Evolutionary conservation across 2,797 vertebrate genomes (phyloP), one percentile per base, ranked within the genome.

Genomic region (Takifugu rubripes): DNA sequence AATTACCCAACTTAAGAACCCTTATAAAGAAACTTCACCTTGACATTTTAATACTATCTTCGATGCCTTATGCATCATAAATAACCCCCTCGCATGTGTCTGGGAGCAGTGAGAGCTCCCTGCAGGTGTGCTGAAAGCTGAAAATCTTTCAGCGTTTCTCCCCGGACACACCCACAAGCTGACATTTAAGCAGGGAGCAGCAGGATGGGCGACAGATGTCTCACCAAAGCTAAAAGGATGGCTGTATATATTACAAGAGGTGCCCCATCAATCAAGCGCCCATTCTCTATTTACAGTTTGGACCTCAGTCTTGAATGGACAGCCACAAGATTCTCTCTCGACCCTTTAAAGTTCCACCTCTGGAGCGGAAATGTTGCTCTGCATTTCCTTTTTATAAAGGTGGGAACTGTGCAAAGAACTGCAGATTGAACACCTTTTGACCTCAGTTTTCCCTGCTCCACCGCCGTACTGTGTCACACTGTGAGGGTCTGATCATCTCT

Each of bases 161-260:
- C 54, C 4, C 33, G n/a, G 61, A 65, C 84, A 84, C 87, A 71
- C 86, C 88, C 79, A 68, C 81, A 63, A 77, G 51, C 83, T 82
- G 82, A 75, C 85, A 84, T 81, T 76, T 63, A 70, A 70, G 79
- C 6, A 75, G 74, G 61, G 59, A 66, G 70, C 67, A 79, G 70
- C 67, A 77, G 67, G 64, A 2, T 47, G 14, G 72, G 78, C 64
- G 65, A 91, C 77, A 86, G 88, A 90, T 80, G 80, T 75, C 77
- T 72, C 71, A 84, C 86, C 84, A 86, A 88, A 88, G 80, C 81
- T 83, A 87, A 88, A 76, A 77, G 66, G 67, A 82, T 14, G 68
- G 52, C 77, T 82, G 79, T 52, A 72, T 86, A 72, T 83, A 79
- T 88, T 87, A 89, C 88, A 81, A 85, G 84, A 86, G 85, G 84